phyloP scores from a whole-genome alignment of 1,140 invertebrate species.

The Brachionus rubens region DNA sequence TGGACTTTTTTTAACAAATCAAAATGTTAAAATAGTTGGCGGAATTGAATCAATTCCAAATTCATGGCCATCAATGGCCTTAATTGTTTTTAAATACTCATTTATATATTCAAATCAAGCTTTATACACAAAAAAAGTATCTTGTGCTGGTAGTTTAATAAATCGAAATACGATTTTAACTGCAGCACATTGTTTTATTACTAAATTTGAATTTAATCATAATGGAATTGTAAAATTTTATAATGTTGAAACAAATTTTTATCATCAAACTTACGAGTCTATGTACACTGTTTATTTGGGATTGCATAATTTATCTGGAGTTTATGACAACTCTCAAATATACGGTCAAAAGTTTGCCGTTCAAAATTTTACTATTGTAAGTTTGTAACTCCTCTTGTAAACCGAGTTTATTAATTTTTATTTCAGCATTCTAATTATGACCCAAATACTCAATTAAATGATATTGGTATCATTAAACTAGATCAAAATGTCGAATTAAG shows the following conservation, averaged over 20 bases:
- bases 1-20: not conserved
- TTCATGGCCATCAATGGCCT: conserved; percentile 28
- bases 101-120: not conserved
- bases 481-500: not conserved
- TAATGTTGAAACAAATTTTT: not conserved
- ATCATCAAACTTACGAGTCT: not conserved
- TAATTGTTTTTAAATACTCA: conserved; percentile 2
- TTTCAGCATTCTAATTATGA: conserved; percentile 18
- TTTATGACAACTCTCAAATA: not conserved
- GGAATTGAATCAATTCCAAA: not conserved
- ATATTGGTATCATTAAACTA: conserved; percentile 35
- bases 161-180: conserved; percentile 33
- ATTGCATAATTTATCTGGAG: conserved; percentile 9
- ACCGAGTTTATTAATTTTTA: not conserved
- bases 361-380: not conserved
- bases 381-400: too few relatives aligned
- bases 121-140: not conserved
- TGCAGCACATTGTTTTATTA: conserved; percentile 40
- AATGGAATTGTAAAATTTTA: not conserved
- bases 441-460: not conserved
- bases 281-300: conserved; percentile 35
- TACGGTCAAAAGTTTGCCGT: not conserved
- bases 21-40: conserved; percentile 12
- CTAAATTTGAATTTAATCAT: not conserved
- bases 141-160: conserved; percentile 30